Base-by-base conservation (phyloP, 2,113 vertebrate species). In the Cromileptes altivelis region DNA sequence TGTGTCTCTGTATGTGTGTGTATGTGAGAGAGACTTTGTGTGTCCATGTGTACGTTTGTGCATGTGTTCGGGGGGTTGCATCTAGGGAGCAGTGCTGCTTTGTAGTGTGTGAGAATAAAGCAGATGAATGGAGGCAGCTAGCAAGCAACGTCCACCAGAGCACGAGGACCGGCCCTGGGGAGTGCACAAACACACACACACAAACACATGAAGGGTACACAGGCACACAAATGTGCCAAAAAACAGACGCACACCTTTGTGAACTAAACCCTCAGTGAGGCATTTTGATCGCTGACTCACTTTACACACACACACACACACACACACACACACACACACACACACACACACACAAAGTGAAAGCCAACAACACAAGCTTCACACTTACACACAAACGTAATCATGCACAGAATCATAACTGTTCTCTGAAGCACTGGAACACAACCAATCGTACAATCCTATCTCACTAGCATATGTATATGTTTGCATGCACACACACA, bases 31-130 rank as follows among this genome's bases (percentile, higher is more conserved):
- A 21, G 7, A 56, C 8, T 58, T 58, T 60, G 42, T 49, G 17
- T 63, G 60, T 63, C 33, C 10, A 2, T 67, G 10, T 1, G 11
- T 55, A 6, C 21, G 15, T 72, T 21, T 68, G 37, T 49, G 33
- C 82, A 33, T 85, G 78, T 70, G 30, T 80, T 77, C 52, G 55
- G 50, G 69, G 27, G 64, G 58, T 65, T 71, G 75, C 94, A 82
- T 84, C 95, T 94, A 90, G 95, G 94, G 94, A 96, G 95, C 93
- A 96, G 91, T 84, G 94, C 93, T 95, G 92, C 96, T 95, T 96
- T 97, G 96, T 97, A 96, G 96, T 91, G 61, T 78, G 94, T 96
- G 96, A 96, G 96, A 96, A 96, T 96, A 97, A 97, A 95, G 95
- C 93, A 96, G 96, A 97, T 97, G 96, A 97, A 98, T 97, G 94